Conservation (phyloP, 2,888 invertebrate species). For the Actias luna region DNA sequence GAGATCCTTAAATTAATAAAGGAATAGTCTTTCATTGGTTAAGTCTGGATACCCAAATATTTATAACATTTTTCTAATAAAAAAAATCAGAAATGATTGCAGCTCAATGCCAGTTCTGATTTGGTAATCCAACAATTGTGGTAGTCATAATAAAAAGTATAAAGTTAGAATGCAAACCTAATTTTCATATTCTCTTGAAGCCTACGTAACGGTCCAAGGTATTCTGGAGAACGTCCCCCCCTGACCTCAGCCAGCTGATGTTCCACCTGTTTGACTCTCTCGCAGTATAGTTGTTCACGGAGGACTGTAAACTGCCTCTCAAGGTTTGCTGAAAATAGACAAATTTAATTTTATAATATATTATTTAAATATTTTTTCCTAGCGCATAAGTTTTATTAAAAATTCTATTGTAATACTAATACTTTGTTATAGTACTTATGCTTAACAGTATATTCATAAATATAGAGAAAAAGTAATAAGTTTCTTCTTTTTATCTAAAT, state of each 20-base stretch:
- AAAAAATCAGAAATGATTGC: too few species aligned
- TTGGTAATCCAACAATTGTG: too few species aligned
- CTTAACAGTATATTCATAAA: background rate
- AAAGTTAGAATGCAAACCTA: conserved; percentile 41
- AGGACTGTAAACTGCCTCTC: conserved; percentile 94
- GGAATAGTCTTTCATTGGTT: too few species aligned
- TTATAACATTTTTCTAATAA: too few species aligned
- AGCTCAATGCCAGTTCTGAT: too few species aligned
- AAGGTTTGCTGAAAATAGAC: conserved; percentile 84
- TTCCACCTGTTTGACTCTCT: conserved; percentile 89
- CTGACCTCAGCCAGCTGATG: conserved; percentile 92
- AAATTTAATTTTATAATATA: background rate
- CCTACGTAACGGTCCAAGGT: conserved; percentile 91
- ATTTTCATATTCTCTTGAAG: conserved; percentile 92
- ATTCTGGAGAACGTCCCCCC: conserved; percentile 93
- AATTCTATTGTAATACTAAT: background rate
- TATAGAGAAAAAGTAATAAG: too few species aligned
- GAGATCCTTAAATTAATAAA: too few species aligned
- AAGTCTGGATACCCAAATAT: too few species aligned
- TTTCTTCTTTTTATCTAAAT: too few species aligned
- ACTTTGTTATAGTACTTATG: background rate
- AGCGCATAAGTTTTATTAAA: background rate
- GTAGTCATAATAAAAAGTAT: background rate
- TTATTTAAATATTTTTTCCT: background rate
- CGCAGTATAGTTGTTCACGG: conserved; percentile 94